Evolutionary conservation across 2,888 invertebrate species (phyloP).

Genomic region (Mesodorylaimus sp.): DNA sequence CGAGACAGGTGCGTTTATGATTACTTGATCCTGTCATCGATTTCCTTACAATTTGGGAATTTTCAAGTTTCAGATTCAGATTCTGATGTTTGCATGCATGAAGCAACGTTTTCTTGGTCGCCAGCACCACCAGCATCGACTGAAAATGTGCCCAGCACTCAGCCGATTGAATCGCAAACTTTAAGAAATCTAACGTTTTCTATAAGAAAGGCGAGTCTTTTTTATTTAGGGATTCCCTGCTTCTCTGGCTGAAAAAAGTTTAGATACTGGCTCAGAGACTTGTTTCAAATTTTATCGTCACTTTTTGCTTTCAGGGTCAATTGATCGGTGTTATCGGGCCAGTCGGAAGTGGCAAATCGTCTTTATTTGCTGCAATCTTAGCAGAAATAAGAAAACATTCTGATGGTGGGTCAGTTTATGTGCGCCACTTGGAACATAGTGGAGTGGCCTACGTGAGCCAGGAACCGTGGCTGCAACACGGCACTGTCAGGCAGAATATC

Average conservation of each 20-base stretch:
- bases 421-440: constrained; percentile 2
- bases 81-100: constrained; percentile 3
- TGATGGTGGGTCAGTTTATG: constrained; percentile 51
- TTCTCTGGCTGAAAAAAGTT: too few relatives aligned
- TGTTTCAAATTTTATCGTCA: too few relatives aligned
- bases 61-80: constrained; percentile 3
- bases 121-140: not conserved
- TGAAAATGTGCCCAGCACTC: too few relatives aligned
- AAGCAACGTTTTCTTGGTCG: not conserved
- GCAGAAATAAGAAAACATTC: constrained; percentile 56
- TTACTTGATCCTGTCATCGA: not conserved
- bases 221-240: too few relatives aligned
- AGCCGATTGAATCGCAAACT: too few relatives aligned
- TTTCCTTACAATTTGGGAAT: not conserved
- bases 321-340: constrained; percentile 3
- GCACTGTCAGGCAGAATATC: constrained; percentile 75
- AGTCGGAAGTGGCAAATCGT: constrained; percentile 71
- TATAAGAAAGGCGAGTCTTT: too few relatives aligned
- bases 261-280: too few relatives aligned
- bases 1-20: not conserved
- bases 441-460: constrained; percentile 68
- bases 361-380: constrained; percentile 59
- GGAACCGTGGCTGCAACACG: constrained; percentile 75
- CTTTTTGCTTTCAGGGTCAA: constrained; percentile 8
- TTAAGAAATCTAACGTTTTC: too few relatives aligned